Percentiles rank a stretch among this genome's conserved stretches.
phyloP scores from a whole-genome alignment of 2,113 vertebrate species.

The Grus americana region DNA sequence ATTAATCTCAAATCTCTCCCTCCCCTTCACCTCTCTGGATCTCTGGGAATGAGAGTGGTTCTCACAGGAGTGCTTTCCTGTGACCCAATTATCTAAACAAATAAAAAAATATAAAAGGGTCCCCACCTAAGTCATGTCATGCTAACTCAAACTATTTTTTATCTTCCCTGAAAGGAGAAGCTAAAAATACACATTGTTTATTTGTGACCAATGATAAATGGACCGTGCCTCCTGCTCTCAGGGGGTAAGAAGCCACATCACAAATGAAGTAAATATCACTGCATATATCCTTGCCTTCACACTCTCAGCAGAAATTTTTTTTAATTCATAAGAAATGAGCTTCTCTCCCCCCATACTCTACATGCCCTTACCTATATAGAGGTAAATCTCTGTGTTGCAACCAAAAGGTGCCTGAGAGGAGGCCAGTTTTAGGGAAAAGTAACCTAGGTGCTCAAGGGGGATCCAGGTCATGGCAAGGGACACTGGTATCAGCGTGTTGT shows the following conservation, averaged over 20 bases:
- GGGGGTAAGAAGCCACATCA: background rate
- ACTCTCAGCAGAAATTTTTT: background rate
- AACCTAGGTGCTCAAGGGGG: background rate
- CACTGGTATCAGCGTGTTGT: background rate
- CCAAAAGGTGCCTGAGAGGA: background rate
- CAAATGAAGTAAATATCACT: background rate
- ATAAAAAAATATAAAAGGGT: constrained; percentile 29
- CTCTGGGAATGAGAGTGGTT: constrained; percentile 62
- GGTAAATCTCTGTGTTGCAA: background rate
- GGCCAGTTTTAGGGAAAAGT: background rate
- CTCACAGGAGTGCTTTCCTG: constrained; percentile 67
- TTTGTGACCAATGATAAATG: constrained; percentile 16
- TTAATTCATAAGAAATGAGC: background rate
- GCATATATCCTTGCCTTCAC: background rate
- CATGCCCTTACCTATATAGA: background rate
- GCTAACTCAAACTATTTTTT: constrained; percentile 54
- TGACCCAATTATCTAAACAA: constrained; percentile 69
- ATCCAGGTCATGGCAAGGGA: background rate
- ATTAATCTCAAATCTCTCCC: constrained; percentile 43
- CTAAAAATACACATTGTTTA: constrained; percentile 58
- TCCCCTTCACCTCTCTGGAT: constrained; percentile 40
- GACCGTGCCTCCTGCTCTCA: background rate
- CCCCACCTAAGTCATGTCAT: constrained; percentile 57
- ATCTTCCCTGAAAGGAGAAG: constrained; percentile 27
- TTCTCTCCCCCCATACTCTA: background rate